Conservation (phyloP, 1,140 invertebrate species). For the Zelostemma sp. region DNA sequence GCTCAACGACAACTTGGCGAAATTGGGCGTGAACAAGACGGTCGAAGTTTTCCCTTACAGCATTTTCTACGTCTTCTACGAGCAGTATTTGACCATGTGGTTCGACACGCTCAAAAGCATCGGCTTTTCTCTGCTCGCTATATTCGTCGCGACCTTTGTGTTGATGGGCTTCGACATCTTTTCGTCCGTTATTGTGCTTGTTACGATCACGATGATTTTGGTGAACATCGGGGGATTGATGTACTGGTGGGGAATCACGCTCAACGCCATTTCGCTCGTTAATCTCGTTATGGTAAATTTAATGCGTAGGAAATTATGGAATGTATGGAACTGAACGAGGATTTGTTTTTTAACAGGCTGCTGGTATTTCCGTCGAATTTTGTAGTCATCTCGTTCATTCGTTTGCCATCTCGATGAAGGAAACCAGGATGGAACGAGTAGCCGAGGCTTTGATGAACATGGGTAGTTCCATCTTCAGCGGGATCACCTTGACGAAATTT, state of each 20-base stretch:
- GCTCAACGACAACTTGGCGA: conserved; percentile 75
- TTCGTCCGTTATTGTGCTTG: conserved; percentile 79
- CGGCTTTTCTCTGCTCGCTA: too few relatives aligned
- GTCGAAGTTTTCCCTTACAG: too few relatives aligned
- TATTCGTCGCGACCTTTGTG: conserved; percentile 71
- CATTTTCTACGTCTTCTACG: too few relatives aligned
- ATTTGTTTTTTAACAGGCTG: too few relatives aligned
- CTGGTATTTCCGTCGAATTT: too few relatives aligned
- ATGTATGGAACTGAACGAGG: too few relatives aligned
- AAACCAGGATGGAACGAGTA: too few relatives aligned
- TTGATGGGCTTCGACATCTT: conserved; percentile 3
- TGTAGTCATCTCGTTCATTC: conserved; percentile 96
- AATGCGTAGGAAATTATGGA: background rate
- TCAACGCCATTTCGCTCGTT: conserved; percentile 97
- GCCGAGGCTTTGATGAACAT: too few relatives aligned
- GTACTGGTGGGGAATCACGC: conserved; percentile 96
- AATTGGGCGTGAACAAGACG: conserved; percentile 65
- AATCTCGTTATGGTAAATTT: conserved; percentile 95
- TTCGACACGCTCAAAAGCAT: conserved; percentile 89
- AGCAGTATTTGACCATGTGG: conserved; percentile 99
- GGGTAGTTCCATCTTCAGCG: conserved; percentile 95
- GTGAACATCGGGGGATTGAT: conserved; percentile 97
- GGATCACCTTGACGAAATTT: conserved; percentile 97
- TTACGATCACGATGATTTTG: conserved; percentile 95
- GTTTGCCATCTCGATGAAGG: conserved; percentile 94